A percentile compares a stretch with the other conserved stretches of the same genome.
Evolutionary conservation across 2,888 invertebrate genomes (phyloP).

Genomic region (Achlya flavicornis): DNA sequence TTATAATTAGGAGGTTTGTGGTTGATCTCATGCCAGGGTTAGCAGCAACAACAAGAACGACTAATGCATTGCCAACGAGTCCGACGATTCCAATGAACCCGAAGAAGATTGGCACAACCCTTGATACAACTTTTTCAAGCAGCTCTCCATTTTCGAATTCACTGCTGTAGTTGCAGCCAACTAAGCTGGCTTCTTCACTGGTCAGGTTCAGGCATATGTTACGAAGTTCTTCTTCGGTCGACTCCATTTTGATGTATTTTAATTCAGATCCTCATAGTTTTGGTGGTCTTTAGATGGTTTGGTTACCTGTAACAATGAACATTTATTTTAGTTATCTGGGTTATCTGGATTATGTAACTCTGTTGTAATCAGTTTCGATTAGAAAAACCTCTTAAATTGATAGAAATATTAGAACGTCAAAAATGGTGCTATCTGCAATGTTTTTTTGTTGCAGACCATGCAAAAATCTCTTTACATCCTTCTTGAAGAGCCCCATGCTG

Average conservation of each 20-base stretch:
- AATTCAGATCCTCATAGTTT: conserved; percentile 45
- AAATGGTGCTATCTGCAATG: no score
- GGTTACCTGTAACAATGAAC: conserved; percentile 57
- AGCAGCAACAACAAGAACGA: conserved; percentile 93
- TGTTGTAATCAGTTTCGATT: neutral
- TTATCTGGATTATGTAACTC: neutral
- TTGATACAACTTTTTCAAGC: conserved; percentile 86
- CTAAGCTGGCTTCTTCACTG: conserved; percentile 59
- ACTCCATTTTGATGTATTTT: conserved; percentile 56
- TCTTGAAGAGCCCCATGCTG: no score
- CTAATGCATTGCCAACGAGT: conserved; percentile 94
- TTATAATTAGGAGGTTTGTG: conserved; percentile 95
- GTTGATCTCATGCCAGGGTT: conserved; percentile 97
- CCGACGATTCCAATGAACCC: conserved; percentile 94
- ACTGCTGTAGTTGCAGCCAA: conserved; percentile 68
- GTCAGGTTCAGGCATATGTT: conserved; percentile 74
- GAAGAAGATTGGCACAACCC: conserved; percentile 92
- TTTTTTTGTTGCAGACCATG: no score
- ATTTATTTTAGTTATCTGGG: neutral
- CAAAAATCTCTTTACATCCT: no score
- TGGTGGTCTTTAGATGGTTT: conserved; percentile 10
- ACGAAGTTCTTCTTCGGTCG: conserved; percentile 74
- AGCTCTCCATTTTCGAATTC: conserved; percentile 80
- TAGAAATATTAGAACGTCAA: no score
- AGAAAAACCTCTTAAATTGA: neutral